Evolutionary conservation across 1,140 invertebrate genomes (phyloP), one percentile per base, ranked within the genome.

Genomic region (Acyrthosiphon pisum): DNA sequence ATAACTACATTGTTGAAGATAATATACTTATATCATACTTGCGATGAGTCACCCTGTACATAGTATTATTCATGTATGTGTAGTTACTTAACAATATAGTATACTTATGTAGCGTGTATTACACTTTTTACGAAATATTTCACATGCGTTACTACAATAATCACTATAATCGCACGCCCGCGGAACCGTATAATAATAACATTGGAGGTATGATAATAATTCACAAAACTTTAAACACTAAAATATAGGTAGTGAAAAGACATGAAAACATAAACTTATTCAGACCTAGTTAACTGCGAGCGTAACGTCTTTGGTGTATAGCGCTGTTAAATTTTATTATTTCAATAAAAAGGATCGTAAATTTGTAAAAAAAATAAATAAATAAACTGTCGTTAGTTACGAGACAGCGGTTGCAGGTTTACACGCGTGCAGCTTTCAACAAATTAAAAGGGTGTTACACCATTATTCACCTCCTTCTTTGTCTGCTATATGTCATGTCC

Each of bases 201-300:
- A 48, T 11, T 48, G 46, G 8, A 48, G 46, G 6, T 76, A 76
- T 76, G 14, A 76, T 76, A 76, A 76, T 76, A 76, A 76, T n/a
- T 76, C 60, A 76, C 60, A n/a, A 76, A 76, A 76, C 60, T 76
- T 76, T 76, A 76, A 76, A 35, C 60, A n/a, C 60, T 76, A n/a
- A 76, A n/a, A 4, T 48, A 50, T 22, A 53, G 50, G 60, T 30
- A 68, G 60, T 68, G n/a, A n/a, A 30, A 68, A 30, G 30, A 68
- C 30, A 11, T 68, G 60, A 68, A 76, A 76, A n/a, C 30, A 20
- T 76, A 76, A 76, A 76, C 60, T 76, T 76, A 76, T n/a, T 76
- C n/a, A 76, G n/a, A 76, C 60, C n/a, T 76, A 76, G 60, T 76
- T 76, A 76, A 76, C 60, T 18, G 30, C 60, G 30, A 76, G 60